Percentiles rank a stretch among this genome's conserved stretches.
phyloP scores from a whole-genome alignment of 2,888 invertebrate genomes.

The Gisinianus flammeolus region DNA sequence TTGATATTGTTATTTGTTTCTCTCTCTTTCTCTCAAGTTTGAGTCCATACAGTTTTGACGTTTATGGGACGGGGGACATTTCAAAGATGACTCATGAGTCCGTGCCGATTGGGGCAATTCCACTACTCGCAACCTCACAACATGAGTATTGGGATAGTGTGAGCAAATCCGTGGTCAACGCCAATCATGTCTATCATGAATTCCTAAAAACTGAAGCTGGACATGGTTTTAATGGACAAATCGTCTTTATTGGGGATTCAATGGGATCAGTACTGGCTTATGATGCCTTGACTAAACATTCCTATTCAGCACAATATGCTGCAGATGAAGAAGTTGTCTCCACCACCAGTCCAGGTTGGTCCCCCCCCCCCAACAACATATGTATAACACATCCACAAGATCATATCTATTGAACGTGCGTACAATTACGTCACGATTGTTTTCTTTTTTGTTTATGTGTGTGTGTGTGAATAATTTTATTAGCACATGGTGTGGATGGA shows the following conservation, averaged over 20 bases:
- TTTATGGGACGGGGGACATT: conserved; percentile 81
- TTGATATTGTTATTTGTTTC: neutral
- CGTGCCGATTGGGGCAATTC: conserved; percentile 94
- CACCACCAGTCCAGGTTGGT: conserved; percentile 56
- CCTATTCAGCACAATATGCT: conserved; percentile 55
- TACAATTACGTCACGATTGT: no score
- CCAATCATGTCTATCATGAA: conserved; percentile 87
- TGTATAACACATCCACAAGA: no score
- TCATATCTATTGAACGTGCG: no score
- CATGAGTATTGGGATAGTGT: conserved; percentile 89
- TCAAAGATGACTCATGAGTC: conserved; percentile 88
- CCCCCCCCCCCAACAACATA: no score
- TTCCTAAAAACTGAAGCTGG: conserved; percentile 92
- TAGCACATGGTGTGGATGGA: neutral
- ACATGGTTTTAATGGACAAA: conserved; percentile 89
- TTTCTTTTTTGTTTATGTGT: no score
- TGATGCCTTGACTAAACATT: conserved; percentile 82
- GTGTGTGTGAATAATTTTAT: no score
- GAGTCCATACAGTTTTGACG: conserved; percentile 94
- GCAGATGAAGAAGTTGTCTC: conserved; percentile 55
- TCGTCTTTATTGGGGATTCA: conserved; percentile 83
- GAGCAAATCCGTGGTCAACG: conserved; percentile 79
- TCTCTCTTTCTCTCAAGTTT: conserved; percentile 68
- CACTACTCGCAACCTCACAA: conserved; percentile 84
- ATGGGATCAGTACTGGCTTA: conserved; percentile 95